Conservation (phyloP, 1,140 invertebrate species). For the Nasonia vitripennis region DNA sequence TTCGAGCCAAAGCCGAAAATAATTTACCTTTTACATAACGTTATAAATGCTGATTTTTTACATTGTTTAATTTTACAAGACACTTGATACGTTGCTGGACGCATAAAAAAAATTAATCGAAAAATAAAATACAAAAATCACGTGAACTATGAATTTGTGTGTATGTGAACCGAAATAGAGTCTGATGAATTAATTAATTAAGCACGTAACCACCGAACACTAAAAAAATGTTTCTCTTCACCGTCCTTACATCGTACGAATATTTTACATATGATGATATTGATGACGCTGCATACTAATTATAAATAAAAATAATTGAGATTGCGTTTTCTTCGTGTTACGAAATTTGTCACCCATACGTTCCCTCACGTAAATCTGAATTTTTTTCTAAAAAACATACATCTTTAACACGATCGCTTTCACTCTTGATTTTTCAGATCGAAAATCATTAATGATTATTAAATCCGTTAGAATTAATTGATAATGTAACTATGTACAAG, state of each 20-base stretch:
- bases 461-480: constrained; percentile 48
- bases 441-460: constrained; percentile 44
- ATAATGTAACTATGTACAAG: constrained; percentile 52
- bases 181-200: constrained; percentile 36
- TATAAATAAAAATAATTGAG: constrained; percentile 49
- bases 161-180: constrained; percentile 30
- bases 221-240: neutral
- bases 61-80: constrained; percentile 36
- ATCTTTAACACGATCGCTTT: constrained; percentile 18
- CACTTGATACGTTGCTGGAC: constrained; percentile 17
- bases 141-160: constrained; percentile 11
- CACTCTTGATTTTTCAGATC: constrained; percentile 31
- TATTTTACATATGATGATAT: constrained; percentile 46
- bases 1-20: constrained; percentile 12
- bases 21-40: constrained; percentile 30
- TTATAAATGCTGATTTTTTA: constrained; percentile 51
- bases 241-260: constrained; percentile 7
- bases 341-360: constrained; percentile 7
- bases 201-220: constrained; percentile 19
- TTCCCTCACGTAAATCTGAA: neutral
- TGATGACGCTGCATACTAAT: constrained; percentile 23
- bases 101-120: constrained; percentile 25
- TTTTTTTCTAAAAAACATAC: constrained; percentile 1
- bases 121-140: constrained; percentile 35
- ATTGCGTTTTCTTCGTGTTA: constrained; percentile 34